Evolutionary conservation across 2,888 invertebrate genomes (phyloP).

Genomic region (Cheilosia urbana): DNA sequence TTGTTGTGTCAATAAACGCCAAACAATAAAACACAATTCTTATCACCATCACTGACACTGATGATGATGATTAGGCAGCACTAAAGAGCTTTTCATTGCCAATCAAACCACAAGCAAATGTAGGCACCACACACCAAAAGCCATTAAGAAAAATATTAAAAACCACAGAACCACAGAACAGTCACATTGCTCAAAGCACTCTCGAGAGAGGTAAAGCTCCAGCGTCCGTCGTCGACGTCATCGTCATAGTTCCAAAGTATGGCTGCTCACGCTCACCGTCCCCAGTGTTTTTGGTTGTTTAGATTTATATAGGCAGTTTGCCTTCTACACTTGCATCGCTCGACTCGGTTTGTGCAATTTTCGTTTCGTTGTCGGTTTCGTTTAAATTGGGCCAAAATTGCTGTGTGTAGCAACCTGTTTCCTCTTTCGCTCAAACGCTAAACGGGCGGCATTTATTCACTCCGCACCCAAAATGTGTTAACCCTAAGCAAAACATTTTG

Average conservation of each 20-base stretch:
- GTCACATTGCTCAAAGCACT: slow-evolving; percentile 44
- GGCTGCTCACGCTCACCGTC: not conserved
- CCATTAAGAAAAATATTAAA: not conserved
- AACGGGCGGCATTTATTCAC: slow-evolving; percentile 3
- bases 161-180: not conserved
- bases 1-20: too few relatives aligned
- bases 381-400: slow-evolving; percentile 56
- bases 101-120: not conserved
- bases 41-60: not conserved
- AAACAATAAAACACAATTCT: not conserved
- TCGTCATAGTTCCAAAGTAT: slow-evolving; percentile 53
- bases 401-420: slow-evolving; percentile 54
- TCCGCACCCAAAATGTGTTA: slow-evolving; percentile 30
- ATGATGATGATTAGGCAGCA: slow-evolving; percentile 3
- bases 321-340: slow-evolving; percentile 37
- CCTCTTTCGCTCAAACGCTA: not conserved
- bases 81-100: slow-evolving; percentile 5
- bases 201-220: slow-evolving; percentile 47
- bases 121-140: not conserved
- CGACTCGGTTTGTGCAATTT: slow-evolving; percentile 23
- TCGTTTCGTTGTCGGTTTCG: slow-evolving; percentile 3
- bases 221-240: slow-evolving; percentile 61
- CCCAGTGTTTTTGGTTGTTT: slow-evolving; percentile 44
- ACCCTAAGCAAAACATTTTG: slow-evolving; percentile 4
- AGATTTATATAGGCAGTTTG: slow-evolving; percentile 60